These are phyloP conservation scores for fruit fly (Drosophila melanogaster) DNA, from an alignment of 1,140 invertebrate genomes.

Conservation along the genomic window DNA sequence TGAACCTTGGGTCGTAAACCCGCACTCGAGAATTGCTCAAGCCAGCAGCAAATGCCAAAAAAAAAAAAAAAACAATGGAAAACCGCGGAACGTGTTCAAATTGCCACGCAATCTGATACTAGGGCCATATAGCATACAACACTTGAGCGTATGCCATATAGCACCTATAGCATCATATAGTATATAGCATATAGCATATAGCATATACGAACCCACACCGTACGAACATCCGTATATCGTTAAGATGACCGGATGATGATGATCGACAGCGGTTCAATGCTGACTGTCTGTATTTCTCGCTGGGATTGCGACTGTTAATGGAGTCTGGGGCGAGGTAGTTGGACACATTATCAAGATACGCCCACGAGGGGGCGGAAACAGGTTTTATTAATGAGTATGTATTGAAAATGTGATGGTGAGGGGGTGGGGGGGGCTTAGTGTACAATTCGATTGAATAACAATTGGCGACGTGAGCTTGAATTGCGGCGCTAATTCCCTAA, in stretches of 20 bases:
- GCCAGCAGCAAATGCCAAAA: constrained; percentile 14
- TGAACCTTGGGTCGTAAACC: constrained; percentile 48
- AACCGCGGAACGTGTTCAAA: constrained; percentile 64
- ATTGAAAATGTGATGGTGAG: not conserved
- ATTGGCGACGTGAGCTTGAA: constrained; percentile 11
- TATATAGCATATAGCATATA: not conserved
- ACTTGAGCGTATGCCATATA: constrained; percentile 1
- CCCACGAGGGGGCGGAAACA: constrained; percentile 20
- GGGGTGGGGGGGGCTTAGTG: not conserved
- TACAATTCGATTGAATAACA: constrained; percentile 13
- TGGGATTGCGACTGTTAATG: not conserved
- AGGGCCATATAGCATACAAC: constrained; percentile 9
- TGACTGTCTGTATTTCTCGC: constrained; percentile 4
- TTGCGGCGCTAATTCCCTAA: constrained; percentile 24
- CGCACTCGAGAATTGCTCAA: constrained; percentile 42
- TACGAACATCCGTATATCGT: constrained; percentile 45
- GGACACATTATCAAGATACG: constrained; percentile 36
- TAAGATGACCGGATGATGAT: constrained; percentile 61
- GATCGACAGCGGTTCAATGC: constrained; percentile 43
- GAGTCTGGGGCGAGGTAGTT: constrained; percentile 23
- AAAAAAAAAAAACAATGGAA: constrained; percentile 25
- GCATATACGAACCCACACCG: constrained; percentile 9
- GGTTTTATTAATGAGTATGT: constrained; percentile 30
- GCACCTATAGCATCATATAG: not conserved
- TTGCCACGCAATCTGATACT: constrained; percentile 60